Base-by-base conservation (phyloP, 2,113 vertebrate species). In the Odocoileus virginianus region DNA sequence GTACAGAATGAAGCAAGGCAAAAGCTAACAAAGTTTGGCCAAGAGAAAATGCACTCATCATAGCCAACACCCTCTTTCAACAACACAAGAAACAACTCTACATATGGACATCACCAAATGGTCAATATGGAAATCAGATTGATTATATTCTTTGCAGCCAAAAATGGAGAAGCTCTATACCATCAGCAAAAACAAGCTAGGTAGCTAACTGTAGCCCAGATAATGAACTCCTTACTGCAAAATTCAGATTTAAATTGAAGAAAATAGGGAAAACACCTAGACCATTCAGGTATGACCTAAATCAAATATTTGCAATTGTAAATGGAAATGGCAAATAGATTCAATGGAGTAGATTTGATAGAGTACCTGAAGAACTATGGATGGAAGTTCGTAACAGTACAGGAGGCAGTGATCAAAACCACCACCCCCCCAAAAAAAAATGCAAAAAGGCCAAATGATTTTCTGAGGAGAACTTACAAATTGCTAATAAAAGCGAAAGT, bases 181-280 rank as follows among this genome's bases (percentile, higher is more conserved):
- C 0, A 0, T 36, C n/a, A 36, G 11, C 2, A 71, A 67, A 71
- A 71, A 36, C n/a, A 36, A 36, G n/a, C n/a, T 23, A 23, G 19
- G n/a, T 36, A 71, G 17, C 64, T 36, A 71, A 71, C 64, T 71
- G 64, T 6, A 1, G n/a, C 64, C 17, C n/a, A 71, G 17, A 71
- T 3, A 36, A 36, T 36, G 2, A 71, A 36, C 64, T 23, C 64
- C 2, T 71, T 71, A 36, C 19, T 71, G 19, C 19, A 71, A 71
- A 36, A 71, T 23, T 71, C 21, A 36, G n/a, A 71, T 36, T 23
- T 23, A 71, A 36, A 71, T 71, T 9, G 9, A 67, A 71, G 19
- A 71, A 36, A 71, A 9, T 71, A 71, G 17, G 64, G n/a, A 71
- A 71, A 71, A 36, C 9, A 9, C 23, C 1, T 21, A n/a, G 64